A percentile compares a stretch with the other conserved stretches of the same genome.
Evolutionary conservation across 92 coral and sea anemone genomes (phyloP).

Genomic region (Parazoanthus atlanticus): DNA sequence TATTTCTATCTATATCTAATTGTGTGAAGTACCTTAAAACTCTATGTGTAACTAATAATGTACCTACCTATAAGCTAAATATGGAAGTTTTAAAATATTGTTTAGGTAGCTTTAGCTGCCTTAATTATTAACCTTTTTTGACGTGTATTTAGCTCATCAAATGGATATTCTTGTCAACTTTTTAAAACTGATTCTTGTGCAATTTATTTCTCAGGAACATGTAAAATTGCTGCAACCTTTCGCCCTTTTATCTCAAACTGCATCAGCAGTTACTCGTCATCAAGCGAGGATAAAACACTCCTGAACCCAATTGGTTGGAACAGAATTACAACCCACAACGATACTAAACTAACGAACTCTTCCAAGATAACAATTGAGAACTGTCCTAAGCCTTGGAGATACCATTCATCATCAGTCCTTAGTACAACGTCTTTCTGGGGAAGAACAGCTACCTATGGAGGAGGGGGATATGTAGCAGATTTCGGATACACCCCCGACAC

Average conservation of each 20-base stretch:
- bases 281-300: slow-evolving; percentile 62
- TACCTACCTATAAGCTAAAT: too few species aligned
- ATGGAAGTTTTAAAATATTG: too few species aligned
- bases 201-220: slow-evolving; percentile 8
- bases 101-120: too few species aligned
- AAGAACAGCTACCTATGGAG: slow-evolving; percentile 54
- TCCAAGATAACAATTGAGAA: slow-evolving; percentile 54
- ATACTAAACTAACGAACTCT: slow-evolving; percentile 5
- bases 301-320: slow-evolving; percentile 71
- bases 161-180: too few species aligned
- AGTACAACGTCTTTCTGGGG: slow-evolving; percentile 52
- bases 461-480: slow-evolving; percentile 77
- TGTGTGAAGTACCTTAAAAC: too few species aligned
- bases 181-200: neutral
- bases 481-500: slow-evolving; percentile 59
- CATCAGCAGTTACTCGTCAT: slow-evolving; percentile 44
- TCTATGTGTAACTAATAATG: too few species aligned
- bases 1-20: too few species aligned
- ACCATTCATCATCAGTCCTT: slow-evolving; percentile 46
- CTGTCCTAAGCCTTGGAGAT: slow-evolving; percentile 82
- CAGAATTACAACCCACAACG: neutral
- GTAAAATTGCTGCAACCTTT: slow-evolving; percentile 8
- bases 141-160: too few species aligned
- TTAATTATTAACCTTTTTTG: too few species aligned
- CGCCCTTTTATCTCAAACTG: slow-evolving; percentile 15